Conservation (phyloP, 2,888 invertebrate genomes). For the Leptinotarsa tumamoca region DNA sequence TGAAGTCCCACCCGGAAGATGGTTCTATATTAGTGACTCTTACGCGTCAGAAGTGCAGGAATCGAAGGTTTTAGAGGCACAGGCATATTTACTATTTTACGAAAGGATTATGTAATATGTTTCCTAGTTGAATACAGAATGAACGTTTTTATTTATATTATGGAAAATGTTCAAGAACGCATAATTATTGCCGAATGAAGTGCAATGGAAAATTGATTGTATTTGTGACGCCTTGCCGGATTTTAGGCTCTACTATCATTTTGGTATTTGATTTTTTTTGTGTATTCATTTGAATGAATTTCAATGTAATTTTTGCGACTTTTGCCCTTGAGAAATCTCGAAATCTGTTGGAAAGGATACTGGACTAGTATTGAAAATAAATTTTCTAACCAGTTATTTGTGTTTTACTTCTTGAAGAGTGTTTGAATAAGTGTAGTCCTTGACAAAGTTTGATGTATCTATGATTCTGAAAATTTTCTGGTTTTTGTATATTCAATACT, state of each 20-base stretch:
- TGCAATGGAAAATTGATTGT: slow-evolving; percentile 25
- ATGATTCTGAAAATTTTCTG: no score
- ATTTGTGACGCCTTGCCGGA: neutral
- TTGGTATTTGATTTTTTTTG: neutral
- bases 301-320: slow-evolving; percentile 3
- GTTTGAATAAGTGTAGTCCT: no score
- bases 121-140: slow-evolving; percentile 18
- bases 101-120: slow-evolving; percentile 83
- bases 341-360: neutral
- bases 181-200: slow-evolving; percentile 6
- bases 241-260: neutral
- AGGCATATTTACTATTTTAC: slow-evolving; percentile 97
- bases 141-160: slow-evolving; percentile 38
- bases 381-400: neutral
- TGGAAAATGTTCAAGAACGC: slow-evolving; percentile 19
- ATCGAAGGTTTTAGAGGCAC: slow-evolving; percentile 82
- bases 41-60: slow-evolving; percentile 85
- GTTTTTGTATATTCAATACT: no score
- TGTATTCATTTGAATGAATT: neutral
- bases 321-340: neutral
- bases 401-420: neutral
- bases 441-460: no score
- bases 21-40: slow-evolving; percentile 96
- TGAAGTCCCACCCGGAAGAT: slow-evolving; percentile 77
- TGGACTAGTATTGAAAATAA: slow-evolving; percentile 1